Evolutionary conservation across 1,140 invertebrate genomes (phyloP).

Genomic region (Ceratina japonica): DNA sequence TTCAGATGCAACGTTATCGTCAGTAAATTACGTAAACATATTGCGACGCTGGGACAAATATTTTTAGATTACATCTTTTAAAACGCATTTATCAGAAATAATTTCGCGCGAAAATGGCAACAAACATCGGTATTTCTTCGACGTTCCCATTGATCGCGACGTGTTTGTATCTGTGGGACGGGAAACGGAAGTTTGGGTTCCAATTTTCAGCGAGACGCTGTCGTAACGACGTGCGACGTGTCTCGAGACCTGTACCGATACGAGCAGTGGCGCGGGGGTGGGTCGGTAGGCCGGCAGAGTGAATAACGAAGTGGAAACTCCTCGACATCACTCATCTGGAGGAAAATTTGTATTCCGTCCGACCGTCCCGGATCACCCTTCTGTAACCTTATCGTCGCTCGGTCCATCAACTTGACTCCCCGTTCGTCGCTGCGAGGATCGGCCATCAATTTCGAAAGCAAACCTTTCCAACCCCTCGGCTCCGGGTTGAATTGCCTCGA

Average conservation of each 20-base stretch:
- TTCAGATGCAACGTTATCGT: no score
- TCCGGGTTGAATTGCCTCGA: constrained; percentile 27
- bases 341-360: constrained; percentile 71
- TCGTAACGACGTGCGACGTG: constrained; percentile 26
- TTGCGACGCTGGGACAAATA: no score
- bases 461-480: constrained; percentile 44
- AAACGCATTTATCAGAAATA: no score
- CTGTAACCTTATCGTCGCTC: constrained; percentile 70
- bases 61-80: no score
- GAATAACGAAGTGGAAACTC: constrained; percentile 73
- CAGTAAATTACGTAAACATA: no score
- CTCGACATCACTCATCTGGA: constrained; percentile 68
- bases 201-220: constrained; percentile 35
- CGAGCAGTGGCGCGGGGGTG: background rate
- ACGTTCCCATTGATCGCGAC: no score
- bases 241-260: constrained; percentile 41
- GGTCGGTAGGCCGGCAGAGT: constrained; percentile 35
- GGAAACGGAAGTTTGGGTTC: constrained; percentile 49
- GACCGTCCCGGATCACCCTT: constrained; percentile 59
- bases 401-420: constrained; percentile 72
- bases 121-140: no score
- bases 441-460: constrained; percentile 69
- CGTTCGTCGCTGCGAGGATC: constrained; percentile 60
- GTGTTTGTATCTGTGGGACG: background rate
- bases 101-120: no score